Percentiles rank a stretch among this genome's conserved stretches.
These are phyloP conservation scores for Callocephalon fimbriatum DNA, from an alignment of 2,113 vertebrate species.

Conservation along the genomic window DNA sequence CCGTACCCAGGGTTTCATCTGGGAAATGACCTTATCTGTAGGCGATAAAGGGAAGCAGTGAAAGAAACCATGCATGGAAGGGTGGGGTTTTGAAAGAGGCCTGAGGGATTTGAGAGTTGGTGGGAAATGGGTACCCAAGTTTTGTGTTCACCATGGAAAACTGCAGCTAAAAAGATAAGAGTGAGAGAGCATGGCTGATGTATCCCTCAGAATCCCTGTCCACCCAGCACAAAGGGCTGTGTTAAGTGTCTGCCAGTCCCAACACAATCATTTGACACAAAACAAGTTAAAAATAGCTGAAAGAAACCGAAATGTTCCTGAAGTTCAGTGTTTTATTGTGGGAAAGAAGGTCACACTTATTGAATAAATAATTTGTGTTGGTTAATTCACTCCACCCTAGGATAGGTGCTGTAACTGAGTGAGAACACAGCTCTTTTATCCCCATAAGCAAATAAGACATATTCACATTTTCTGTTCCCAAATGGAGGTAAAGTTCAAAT, in stretches of 20 bases:
- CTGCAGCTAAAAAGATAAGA: not conserved
- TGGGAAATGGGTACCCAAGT: constrained; percentile 24
- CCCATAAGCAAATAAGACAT: not conserved
- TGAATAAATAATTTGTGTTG: not conserved
- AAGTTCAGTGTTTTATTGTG: not conserved
- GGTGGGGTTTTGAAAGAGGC: constrained; percentile 3
- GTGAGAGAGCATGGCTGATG: not conserved
- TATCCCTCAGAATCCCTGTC: not conserved
- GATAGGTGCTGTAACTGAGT: not conserved
- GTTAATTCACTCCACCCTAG: not conserved
- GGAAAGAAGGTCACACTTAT: not conserved
- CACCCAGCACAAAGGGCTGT: not conserved
- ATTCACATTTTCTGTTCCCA: not conserved
- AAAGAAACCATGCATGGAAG: constrained; percentile 13
- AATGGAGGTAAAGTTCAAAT: not conserved
- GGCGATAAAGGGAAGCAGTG: not conserved
- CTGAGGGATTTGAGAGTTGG: not conserved
- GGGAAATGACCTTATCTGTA: constrained; percentile 29
- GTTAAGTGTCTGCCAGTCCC: not conserved
- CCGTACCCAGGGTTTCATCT: not conserved
- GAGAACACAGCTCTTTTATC: not conserved
- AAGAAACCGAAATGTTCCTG: not conserved
- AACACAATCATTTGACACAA: not conserved
- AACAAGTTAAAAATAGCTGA: not conserved
- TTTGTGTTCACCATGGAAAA: not conserved